Base-by-base conservation (phyloP, 1,140 invertebrate genomes). In the Lamellibrachia luymesi region DNA sequence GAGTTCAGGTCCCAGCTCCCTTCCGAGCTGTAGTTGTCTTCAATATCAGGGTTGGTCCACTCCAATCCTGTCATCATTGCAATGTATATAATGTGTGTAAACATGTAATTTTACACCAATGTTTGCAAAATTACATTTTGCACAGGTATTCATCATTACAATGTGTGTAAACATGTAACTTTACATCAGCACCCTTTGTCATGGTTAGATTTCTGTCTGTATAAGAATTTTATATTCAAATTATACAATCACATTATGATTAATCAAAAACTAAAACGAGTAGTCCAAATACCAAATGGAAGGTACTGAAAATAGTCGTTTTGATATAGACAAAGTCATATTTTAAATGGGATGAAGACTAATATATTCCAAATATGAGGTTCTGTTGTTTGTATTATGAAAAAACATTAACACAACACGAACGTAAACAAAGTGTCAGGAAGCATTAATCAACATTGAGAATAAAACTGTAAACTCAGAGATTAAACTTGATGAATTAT, bases 1-100 rank as follows among this genome's bases (percentile, higher is more conserved):
- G 95, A 95, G 93, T 96, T 96, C 22, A 96, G 94, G 94, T 96
- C 96, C 94, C 94, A 96, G 94, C 96, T 96, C 50, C 96, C 96
- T 90, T 95, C 94, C 27, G 94, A 93, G 93, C 95, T 96, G 93
- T 96, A 96, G 93, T 96, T 96, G 8, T 94, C 93, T 38, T 94
- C 52, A 2, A 96, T 91, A 93, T 96, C 96, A 52, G 95, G 94
- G 93, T 96, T 96, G 22, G 93, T 95, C 95, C 96, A 96, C 93
- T 96, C 95, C 80, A 96, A 51, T 93, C 96, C 96, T 96, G 92
- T 49, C 94, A 93, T 64, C 10, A 10, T 80, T 6, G 51, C 80
- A 92, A 90, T 25, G 17, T 51, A 17, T 17, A 50, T 8, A 93
- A 93, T 93, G 49, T 27, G 80, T 4, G n/a, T 50, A 27, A 90